Evolutionary conservation across 2,797 vertebrate species (phyloP).

Genomic region (Neomorphus geoffroyi): DNA sequence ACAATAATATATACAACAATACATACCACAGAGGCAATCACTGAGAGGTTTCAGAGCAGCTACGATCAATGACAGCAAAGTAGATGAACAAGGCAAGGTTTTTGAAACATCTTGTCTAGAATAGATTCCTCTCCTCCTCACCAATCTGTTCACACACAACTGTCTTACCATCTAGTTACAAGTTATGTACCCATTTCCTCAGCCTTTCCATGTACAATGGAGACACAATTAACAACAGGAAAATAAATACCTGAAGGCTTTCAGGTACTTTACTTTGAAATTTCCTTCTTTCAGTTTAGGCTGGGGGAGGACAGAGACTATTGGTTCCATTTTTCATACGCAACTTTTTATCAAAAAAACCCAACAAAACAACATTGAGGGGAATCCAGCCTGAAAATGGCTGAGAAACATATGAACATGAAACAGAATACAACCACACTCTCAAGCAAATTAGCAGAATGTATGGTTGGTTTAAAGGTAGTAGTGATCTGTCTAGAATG

Average conservation of each 20-base stretch:
- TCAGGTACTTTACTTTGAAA: background rate
- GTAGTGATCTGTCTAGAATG: background rate
- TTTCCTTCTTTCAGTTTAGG: background rate
- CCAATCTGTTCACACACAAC: fast-evolving
- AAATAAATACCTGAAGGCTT: background rate
- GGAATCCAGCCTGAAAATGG: background rate
- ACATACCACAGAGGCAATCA: fast-evolving
- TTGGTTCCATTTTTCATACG: background rate
- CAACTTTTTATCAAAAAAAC: background rate
- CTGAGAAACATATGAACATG: fast-evolving
- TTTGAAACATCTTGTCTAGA: fast-evolving
- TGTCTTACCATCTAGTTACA: background rate
- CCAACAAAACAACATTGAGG: background rate
- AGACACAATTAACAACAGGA: background rate
- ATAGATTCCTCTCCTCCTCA: background rate
- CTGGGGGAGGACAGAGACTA: background rate
- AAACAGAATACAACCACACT: background rate
- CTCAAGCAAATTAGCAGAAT: background rate
- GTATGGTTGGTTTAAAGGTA: background rate
- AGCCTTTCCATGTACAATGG: background rate
- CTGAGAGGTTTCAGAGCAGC: background rate
- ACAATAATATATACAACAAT: fast-evolving
- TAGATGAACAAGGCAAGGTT: background rate
- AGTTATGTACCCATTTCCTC: background rate
- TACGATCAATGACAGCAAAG: background rate